Percentiles rank a stretch among this genome's conserved stretches.
Evolutionary conservation across 2,113 vertebrate species (phyloP).

Genomic region (Pluvialis apricaria): DNA sequence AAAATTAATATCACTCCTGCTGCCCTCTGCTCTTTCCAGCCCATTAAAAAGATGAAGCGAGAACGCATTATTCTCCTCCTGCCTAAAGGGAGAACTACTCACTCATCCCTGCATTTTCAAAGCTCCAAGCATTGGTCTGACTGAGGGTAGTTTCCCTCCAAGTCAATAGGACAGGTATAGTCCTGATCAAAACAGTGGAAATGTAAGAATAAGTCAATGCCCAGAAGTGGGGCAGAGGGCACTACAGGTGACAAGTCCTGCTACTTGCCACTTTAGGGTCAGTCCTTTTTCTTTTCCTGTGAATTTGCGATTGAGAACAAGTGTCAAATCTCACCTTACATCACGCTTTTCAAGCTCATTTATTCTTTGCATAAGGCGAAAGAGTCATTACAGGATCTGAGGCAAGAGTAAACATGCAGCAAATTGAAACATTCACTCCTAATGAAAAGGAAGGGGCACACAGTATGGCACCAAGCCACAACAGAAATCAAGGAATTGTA

Average conservation of each 20-base stretch:
- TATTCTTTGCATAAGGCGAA: background rate
- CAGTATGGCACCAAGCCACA: background rate
- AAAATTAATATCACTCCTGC: background rate
- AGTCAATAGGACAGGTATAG: background rate
- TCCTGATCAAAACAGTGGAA: background rate
- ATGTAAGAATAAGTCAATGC: background rate
- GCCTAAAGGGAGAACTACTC: background rate
- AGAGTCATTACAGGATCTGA: background rate
- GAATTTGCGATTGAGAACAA: background rate
- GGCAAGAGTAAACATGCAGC: background rate
- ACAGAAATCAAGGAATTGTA: background rate
- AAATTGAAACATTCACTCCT: background rate
- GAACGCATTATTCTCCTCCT: background rate
- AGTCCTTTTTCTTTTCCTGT: background rate
- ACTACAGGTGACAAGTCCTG: background rate
- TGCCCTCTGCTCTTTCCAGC: background rate
- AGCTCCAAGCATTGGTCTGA: rapidly evolving
- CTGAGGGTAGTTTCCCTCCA: background rate
- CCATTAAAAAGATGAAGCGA: background rate
- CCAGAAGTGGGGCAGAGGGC: background rate
- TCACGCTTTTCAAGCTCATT: background rate
- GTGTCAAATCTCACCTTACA: background rate
- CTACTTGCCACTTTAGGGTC: background rate
- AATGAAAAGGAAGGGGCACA: background rate
- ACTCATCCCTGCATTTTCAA: background rate